Percentiles rank a stretch among this genome's conserved stretches.
These are phyloP conservation scores for Sepiola atlantica DNA, from an alignment of 2,888 invertebrate species.

Conservation along the genomic window DNA sequence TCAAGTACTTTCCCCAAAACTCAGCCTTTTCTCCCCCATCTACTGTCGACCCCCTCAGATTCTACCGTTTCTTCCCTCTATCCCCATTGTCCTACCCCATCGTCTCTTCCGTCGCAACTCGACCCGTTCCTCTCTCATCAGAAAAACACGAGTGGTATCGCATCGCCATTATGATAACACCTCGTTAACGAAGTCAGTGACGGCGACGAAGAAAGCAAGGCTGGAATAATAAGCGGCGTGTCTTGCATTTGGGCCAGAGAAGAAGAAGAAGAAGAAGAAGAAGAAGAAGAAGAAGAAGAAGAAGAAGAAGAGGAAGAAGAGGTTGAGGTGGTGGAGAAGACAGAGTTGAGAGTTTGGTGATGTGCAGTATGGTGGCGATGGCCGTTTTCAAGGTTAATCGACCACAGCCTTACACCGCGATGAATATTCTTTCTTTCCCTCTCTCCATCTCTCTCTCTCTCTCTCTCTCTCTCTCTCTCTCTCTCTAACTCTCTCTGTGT, in stretches of 20 bases:
- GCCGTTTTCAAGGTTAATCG: neutral
- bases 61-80: neutral
- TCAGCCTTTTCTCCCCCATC: neutral
- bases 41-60: too few relatives aligned
- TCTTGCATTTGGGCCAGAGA: neutral
- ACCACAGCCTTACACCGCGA: neutral
- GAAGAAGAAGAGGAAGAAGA: too few relatives aligned
- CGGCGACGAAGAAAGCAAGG: neutral
- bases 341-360: neutral
- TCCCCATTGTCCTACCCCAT: neutral
- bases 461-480: too few relatives aligned
- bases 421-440: neutral
- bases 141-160: constrained; percentile 3
- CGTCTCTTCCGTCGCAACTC: neutral
- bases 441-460: too few relatives aligned
- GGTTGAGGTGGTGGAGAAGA: neutral
- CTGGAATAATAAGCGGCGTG: neutral
- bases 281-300: too few relatives aligned
- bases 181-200: neutral
- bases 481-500: neutral
- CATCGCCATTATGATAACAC: constrained; percentile 8
- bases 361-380: neutral
- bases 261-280: neutral
- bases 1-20: constrained; percentile 4
- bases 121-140: neutral